Percentiles rank a stretch among this genome's conserved stretches.
Conservation (phyloP, 2,113 vertebrate species). For the Serilophus lunatus region DNA sequence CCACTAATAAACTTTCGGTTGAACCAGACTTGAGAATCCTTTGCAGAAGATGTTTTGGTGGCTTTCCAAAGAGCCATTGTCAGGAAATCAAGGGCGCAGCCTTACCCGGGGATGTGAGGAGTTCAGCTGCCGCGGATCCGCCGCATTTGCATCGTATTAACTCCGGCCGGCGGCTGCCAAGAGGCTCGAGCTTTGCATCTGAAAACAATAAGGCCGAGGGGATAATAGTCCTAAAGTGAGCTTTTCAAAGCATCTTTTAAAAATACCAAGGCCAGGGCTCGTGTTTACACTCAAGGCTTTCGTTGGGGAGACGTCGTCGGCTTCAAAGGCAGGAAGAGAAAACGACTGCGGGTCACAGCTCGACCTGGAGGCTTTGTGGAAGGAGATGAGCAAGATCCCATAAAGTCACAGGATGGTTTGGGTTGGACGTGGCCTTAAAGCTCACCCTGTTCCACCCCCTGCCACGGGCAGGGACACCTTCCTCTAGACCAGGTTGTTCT, state of each 20-base stretch:
- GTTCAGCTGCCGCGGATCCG: neutral
- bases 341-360: neutral
- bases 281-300: neutral
- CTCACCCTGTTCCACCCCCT: neutral
- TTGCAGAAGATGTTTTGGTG: neutral
- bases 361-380: neutral
- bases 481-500: neutral
- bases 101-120: neutral
- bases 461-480: neutral
- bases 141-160: neutral
- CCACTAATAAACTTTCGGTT: neutral
- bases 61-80: neutral
- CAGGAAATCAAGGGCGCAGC: neutral
- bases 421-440: neutral
- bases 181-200: neutral
- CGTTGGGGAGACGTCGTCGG: neutral
- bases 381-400: neutral
- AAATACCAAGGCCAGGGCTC: neutral
- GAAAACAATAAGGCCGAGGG: neutral
- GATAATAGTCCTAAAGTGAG: neutral
- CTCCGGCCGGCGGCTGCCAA: neutral
- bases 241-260: conserved; percentile 18
- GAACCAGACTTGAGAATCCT: conserved; percentile 13
- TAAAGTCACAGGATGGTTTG: no score
- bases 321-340: neutral